Evolutionary conservation across 1,140 invertebrate species (phyloP).

Genomic region (Nebria ingens): DNA sequence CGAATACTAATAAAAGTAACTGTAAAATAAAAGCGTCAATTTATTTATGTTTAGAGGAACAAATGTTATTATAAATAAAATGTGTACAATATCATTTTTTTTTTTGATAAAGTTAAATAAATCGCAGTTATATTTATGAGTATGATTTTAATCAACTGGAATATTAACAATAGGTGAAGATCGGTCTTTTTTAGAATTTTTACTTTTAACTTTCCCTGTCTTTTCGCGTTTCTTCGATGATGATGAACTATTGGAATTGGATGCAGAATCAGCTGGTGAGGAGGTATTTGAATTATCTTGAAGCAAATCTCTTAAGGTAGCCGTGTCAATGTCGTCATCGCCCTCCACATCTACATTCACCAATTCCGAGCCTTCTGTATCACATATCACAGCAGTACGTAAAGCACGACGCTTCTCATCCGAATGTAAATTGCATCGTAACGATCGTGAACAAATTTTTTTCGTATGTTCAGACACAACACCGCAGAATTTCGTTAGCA

Average conservation of each 20-base stretch:
- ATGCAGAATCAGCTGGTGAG: conserved; percentile 24
- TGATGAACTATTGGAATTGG: conserved; percentile 18
- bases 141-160: not conserved
- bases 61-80: too few species aligned
- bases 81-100: too few species aligned
- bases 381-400: conserved; percentile 9
- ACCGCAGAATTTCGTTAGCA: conserved; percentile 58
- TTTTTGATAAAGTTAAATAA: too few species aligned
- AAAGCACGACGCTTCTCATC: not conserved
- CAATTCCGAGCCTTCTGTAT: conserved; percentile 19
- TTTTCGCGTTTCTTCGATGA: conserved; percentile 24
- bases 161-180: conserved; percentile 22
- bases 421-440: conserved; percentile 24
- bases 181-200: conserved; percentile 23
- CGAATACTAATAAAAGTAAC: too few species aligned
- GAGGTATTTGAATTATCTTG: conserved; percentile 26
- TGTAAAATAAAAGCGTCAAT: too few species aligned
- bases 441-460: conserved; percentile 63
- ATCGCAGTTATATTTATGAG: too few species aligned
- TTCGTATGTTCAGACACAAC: conserved; percentile 72
- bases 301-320: conserved; percentile 22
- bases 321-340: conserved; percentile 23
- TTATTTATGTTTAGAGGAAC: too few species aligned
- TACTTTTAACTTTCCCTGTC: conserved; percentile 20
- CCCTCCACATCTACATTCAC: conserved; percentile 27